phyloP scores from a whole-genome alignment of 2,888 invertebrate genomes.

The Mantis religiosa region DNA sequence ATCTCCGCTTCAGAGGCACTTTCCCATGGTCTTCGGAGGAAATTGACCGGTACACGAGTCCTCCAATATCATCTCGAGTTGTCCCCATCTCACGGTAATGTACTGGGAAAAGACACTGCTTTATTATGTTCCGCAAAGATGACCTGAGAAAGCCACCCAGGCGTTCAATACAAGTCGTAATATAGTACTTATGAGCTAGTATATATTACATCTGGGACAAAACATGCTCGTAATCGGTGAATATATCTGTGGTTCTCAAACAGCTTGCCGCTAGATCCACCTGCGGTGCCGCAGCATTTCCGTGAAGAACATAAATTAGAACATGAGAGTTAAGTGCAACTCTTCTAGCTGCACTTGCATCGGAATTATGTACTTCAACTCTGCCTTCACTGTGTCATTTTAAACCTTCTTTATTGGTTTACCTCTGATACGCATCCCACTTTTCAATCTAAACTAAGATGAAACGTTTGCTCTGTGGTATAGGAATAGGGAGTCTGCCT shows the following conservation, averaged over 20 bases:
- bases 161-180: not conserved
- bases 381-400: no score
- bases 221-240: not conserved
- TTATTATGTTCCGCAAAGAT: not conserved
- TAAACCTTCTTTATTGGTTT: no score
- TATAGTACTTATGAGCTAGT: not conserved
- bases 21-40: constrained; percentile 7
- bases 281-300: not conserved
- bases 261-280: not conserved
- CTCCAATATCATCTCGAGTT: not conserved
- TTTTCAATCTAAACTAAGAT: no score
- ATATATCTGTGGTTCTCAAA: not conserved
- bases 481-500: no score
- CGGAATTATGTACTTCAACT: no score
- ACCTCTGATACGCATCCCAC: no score
- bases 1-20: constrained; percentile 11
- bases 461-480: no score
- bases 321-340: not conserved
- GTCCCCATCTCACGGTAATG: not conserved
- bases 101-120: not conserved
- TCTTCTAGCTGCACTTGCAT: no score
- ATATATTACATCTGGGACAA: not conserved
- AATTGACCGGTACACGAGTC: not conserved
- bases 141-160: constrained; percentile 8
- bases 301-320: not conserved